Conservation (phyloP, 2,797 vertebrate genomes). For the Taeniopygia guttata region DNA sequence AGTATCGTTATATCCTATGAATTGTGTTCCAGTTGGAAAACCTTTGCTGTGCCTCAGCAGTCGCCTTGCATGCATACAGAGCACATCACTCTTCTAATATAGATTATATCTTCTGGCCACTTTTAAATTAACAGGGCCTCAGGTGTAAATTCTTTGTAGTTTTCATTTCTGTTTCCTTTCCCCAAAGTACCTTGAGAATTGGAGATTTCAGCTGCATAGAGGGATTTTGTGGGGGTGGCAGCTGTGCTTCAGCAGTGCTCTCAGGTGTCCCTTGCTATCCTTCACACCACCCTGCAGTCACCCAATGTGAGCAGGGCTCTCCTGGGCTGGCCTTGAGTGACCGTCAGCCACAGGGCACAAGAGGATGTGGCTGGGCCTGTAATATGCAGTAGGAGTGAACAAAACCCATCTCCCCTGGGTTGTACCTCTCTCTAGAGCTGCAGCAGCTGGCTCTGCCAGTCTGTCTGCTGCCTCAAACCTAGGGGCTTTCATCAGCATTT, state of each 20-base stretch:
- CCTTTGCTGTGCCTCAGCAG: background rate
- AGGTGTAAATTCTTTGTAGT: background rate
- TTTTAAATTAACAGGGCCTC: background rate
- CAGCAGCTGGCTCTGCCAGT: background rate
- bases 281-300: rapidly evolving
- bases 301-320: background rate
- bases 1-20: background rate
- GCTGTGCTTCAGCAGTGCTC: background rate
- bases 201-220: background rate
- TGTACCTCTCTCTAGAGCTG: background rate
- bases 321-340: background rate
- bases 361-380: background rate
- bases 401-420: background rate
- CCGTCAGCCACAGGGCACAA: rapidly evolving
- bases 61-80: background rate
- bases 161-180: background rate
- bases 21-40: background rate
- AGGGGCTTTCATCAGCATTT: background rate
- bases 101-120: background rate
- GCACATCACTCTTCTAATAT: background rate
- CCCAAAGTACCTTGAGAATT: background rate
- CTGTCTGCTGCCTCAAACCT: background rate
- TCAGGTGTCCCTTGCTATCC: background rate
- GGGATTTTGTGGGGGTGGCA: background rate
- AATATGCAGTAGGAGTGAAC: background rate